Percentiles rank a stretch among this genome's conserved stretches.
phyloP scores from a whole-genome alignment of 2,888 invertebrate species.

The Pseudanteris insignis region DNA sequence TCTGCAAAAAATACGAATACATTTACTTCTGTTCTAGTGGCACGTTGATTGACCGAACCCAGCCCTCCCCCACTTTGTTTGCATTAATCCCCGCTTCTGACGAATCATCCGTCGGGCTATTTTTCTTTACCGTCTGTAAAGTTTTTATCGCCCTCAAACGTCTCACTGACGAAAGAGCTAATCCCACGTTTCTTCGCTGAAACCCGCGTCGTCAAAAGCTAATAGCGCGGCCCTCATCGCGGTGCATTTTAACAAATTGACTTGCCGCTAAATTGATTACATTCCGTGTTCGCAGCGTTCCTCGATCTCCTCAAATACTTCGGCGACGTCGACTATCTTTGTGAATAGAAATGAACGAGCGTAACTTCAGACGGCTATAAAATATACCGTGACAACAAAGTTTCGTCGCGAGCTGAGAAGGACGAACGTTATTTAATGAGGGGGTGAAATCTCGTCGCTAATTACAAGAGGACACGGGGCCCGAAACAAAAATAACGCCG shows the following conservation, averaged over 20 bases:
- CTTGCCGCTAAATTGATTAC: conserved; percentile 38
- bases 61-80: conserved; percentile 10
- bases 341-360: conserved; percentile 28
- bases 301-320: conserved; percentile 23
- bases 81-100: conserved; percentile 18
- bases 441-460: not conserved
- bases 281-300: conserved; percentile 22
- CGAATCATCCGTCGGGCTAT: conserved; percentile 29
- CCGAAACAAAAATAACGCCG: too few relatives aligned
- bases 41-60: conserved; percentile 4
- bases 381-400: conserved; percentile 19
- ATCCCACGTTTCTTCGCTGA: conserved; percentile 38
- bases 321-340: conserved; percentile 20
- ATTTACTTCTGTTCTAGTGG: too few relatives aligned
- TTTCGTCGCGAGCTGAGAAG: conserved; percentile 11
- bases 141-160: conserved; percentile 37
- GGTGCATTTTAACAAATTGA: conserved; percentile 40
- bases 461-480: too few relatives aligned
- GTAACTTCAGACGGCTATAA: conserved; percentile 7
- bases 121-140: conserved; percentile 29
- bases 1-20: conserved; percentile 71
- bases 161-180: conserved; percentile 22
- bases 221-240: conserved; percentile 26
- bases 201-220: conserved; percentile 40
- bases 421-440: too few relatives aligned